Conservation (phyloP, 2,113 vertebrate species). For the Chionodraco myersi region DNA sequence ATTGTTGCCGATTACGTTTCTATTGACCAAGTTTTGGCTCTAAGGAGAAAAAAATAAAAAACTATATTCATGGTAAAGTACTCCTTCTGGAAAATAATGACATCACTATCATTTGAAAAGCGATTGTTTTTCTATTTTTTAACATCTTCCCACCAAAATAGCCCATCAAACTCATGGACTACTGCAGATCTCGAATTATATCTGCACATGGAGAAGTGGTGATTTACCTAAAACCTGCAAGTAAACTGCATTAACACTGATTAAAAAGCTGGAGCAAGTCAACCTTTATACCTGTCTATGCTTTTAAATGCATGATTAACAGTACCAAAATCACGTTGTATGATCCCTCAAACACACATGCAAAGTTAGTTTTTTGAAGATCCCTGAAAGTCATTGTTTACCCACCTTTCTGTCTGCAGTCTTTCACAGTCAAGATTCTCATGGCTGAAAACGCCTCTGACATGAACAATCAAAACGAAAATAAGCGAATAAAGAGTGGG, state of each 20-base stretch:
- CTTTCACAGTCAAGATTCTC: background rate
- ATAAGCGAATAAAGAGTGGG: constrained; percentile 20
- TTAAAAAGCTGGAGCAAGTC: no score
- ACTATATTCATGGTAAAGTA: background rate
- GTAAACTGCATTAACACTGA: background rate
- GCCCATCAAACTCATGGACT: no score
- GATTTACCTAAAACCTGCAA: constrained; percentile 7
- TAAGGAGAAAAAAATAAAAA: background rate
- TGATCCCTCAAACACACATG: background rate
- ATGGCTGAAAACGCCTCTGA: background rate
- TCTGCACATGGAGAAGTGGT: background rate
- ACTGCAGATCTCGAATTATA: background rate
- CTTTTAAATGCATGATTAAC: background rate
- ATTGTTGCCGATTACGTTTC: background rate
- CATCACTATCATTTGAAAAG: background rate
- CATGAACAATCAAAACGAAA: background rate
- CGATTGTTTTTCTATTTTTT: background rate
- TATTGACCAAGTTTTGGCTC: background rate
- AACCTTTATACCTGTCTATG: background rate
- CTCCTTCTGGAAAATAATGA: background rate
- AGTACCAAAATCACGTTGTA: background rate
- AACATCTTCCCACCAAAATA: no score
- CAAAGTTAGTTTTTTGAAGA: background rate
- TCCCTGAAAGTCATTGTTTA: background rate
- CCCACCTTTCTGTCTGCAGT: background rate